Conservation (phyloP, 1,140 invertebrate species). For the Megalopta genalis region DNA sequence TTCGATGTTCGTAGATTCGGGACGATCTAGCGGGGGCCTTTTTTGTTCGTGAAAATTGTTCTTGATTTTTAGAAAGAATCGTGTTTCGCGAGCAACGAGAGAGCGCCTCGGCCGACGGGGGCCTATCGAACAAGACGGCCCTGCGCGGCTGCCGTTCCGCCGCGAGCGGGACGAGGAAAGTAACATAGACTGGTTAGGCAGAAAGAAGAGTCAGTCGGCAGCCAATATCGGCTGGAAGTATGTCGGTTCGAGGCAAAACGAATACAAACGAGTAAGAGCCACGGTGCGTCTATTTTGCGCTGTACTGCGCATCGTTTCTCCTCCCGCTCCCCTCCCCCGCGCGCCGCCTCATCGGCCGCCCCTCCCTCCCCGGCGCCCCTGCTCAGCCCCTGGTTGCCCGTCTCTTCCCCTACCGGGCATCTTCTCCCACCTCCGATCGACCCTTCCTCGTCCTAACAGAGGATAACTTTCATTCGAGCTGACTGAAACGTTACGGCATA, state of each 20-base stretch:
- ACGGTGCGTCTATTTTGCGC: slow-evolving; percentile 38
- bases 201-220: slow-evolving; percentile 22
- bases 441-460: slow-evolving; percentile 23
- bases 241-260: slow-evolving; percentile 26
- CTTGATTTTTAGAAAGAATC: no score
- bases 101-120: no score
- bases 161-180: not conserved
- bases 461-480: slow-evolving; percentile 40
- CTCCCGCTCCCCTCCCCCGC: not conserved
- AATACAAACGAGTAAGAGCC: slow-evolving; percentile 38
- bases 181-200: not conserved
- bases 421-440: slow-evolving; percentile 2
- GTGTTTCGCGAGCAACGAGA: no score
- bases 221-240: slow-evolving; percentile 24
- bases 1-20: no score
- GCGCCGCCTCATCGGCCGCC: no score
- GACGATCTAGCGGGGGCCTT: no score
- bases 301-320: slow-evolving; percentile 33
- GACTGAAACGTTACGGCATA: slow-evolving; percentile 29
- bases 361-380: no score
- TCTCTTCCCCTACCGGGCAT: no score
- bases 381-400: no score
- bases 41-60: no score
- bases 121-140: no score
- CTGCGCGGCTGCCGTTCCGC: no score